A percentile compares a stretch with the other conserved stretches of the same genome.
phyloP scores from a whole-genome alignment of 2,888 invertebrate genomes.

The Acleris cristana region DNA sequence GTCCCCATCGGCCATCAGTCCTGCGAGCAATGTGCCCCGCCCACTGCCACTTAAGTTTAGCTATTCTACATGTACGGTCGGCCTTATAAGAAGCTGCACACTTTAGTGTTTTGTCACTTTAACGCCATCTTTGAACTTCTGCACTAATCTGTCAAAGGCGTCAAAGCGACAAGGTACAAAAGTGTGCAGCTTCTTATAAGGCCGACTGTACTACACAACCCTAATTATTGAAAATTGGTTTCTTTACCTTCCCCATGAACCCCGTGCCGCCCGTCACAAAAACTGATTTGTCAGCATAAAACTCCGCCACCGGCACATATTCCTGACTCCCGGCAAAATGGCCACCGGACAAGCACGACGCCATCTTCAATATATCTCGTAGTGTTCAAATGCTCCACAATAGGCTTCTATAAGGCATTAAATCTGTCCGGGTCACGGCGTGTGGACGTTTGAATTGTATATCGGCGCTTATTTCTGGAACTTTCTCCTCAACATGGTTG shows the following conservation, averaged over 20 bases:
- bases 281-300: conserved; percentile 88
- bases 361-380: conserved; percentile 60
- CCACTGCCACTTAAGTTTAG: no score
- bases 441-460: conserved; percentile 6
- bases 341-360: conserved; percentile 68
- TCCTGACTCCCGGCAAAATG: conserved; percentile 65
- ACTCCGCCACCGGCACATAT: conserved; percentile 85
- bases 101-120: no score
- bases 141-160: no score
- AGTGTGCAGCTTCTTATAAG: no score
- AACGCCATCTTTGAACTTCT: no score
- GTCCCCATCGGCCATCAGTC: no score
- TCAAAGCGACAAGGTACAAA: no score
- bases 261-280: conserved; percentile 94
- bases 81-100: no score
- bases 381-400: conserved; percentile 3
- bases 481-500: conserved; percentile 36
- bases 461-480: conserved; percentile 24
- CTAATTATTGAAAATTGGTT: background rate
- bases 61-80: no score
- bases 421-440: conserved; percentile 15
- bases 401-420: conserved; percentile 13
- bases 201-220: no score
- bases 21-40: no score
- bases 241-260: conserved; percentile 92